Base-by-base conservation (phyloP, 2,113 vertebrate species). In the Dipodomys stephensi region DNA sequence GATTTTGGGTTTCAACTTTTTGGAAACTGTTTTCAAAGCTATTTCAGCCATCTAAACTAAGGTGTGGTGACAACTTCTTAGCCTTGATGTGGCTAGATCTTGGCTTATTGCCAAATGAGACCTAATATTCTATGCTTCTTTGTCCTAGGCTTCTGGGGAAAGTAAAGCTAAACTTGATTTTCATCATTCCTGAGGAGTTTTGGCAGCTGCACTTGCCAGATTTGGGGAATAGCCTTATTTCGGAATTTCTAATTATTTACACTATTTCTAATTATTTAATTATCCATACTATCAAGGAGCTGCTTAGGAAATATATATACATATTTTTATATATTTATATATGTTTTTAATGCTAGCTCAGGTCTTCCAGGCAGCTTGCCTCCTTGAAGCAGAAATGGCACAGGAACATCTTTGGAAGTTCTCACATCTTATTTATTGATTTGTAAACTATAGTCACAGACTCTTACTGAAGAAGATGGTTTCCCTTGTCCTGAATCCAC, bases 21-120 rank as follows among this genome's bases (percentile, higher is more conserved):
- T 95, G 90, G 73, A 93, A 96, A 87, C 84, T 84, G 62, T 81
- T 93, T 88, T 69, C 57, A 96, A 93, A 93, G 69, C 16, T 78
- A 57, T 46, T 71, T 91, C 28, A 94, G 57, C 18, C 49, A 35
- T 90, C 68, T 81, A 78, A 71, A 46, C 39, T 68, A 44, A 78
- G 85, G 82, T 91, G 82, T 81, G 90, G 87, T 69, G 73, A 95
- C 77, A 94, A 39, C n/a, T 18, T 91, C 53, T 93, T 11, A 68
- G 92, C 72, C 83, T 57, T 94, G 90, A 94, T 87, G 92, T 96
- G 91, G 73, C 69, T n/a, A 30, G 23, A 64, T n/a, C 20, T 46
- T 96, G 88, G 80, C 87, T 62, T 28, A n/a, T 39, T 65, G 68
- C 93, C 93, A 92, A 16, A 73, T 1, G 7, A 73, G 86, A 65